Evolutionary conservation across 2,888 invertebrate genomes (phyloP), one percentile per base, ranked within the genome.

Genomic region (Hypomecis punctinalis): DNA sequence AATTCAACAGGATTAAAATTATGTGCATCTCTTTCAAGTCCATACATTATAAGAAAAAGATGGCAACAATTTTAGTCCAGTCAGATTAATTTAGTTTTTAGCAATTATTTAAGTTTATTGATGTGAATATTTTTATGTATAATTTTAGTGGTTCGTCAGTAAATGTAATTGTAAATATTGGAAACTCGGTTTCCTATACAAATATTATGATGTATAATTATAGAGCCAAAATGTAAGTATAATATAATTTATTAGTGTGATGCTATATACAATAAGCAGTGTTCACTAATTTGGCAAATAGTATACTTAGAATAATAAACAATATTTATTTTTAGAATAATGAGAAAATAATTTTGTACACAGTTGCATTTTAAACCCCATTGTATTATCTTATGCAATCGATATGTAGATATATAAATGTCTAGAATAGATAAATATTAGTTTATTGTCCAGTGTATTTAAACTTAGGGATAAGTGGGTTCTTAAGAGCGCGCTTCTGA

Each of bases 341-440:
- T 13, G 77, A 77, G 67, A 72, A 71, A 70, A 70, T 86, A 84
- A 83, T 86, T 86, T 86, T 86, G 79, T 86, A 86, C 84, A 75
- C 74, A 78, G 81, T 76, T 76, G 77, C 73, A 82, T 82, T 81
- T 81, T 81, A 76, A 86, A 84, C 83, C 83, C 82, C 82, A 78
- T 68, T 79, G 62, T 68, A 71, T 6, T 37, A 37, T 37, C 67
- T 59, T 56, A 51, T 67, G 66, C 79, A 64, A 62, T 62, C 35
- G 23, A 45, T 51, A 40, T 61, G 40, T 60, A 40, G 61, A 36
- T 60, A 60, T 73, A 66, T 76, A 75, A 42, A 74, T 76, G 76
- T 77, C 66, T 79, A 79, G 75, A 60, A 55, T 68, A 65, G 55
- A 47, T 57, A 35, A 47, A 55, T 47, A 23, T 46, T 63, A 70